Evolutionary conservation across 2,113 vertebrate genomes (phyloP), one percentile per base, ranked within the genome.

Genomic region (Heloderma charlesbogerti): DNA sequence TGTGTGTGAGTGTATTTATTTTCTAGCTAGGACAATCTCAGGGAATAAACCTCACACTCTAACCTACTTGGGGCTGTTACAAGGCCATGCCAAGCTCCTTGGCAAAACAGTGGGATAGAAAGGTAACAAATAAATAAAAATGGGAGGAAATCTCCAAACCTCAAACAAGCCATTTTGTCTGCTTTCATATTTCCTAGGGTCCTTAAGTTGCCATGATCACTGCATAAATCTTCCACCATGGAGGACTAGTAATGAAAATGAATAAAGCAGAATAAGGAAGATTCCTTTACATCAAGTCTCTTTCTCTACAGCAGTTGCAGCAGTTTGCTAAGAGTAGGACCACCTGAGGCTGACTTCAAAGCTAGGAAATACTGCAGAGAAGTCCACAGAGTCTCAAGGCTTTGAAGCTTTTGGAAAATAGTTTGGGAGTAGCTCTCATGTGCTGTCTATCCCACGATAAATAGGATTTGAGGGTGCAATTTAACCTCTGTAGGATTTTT

Each of bases 381-480:
- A 40, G 2, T 48, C 80, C 87, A 27, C 25, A 43, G 54, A 88
- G 34, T 75, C 29, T 87, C 7, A 0, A 90, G 4, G 12, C 18
- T 92, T 82, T 92, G 85, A 93, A 92, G 63, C 45, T 51, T 90
- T 90, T 88, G 3, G 86, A 94, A 94, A 13, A 37, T 63, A 63
- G 66, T 4, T n/a, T 57, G 43, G 72, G 66, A 94, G 51, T 9
- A 87, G 0, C 54, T 93, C 86, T 91, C 71, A 91, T 84, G 77
- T 29, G 31, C 89, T 93, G 80, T 37, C 2, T 54, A 22, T 54
- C 81, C 37, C 51, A 84, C 3, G 31, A 92, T 87, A 95, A 92
- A 63, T 15, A 87, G 31, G 48, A 88, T 90, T 92, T 90, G 74
- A 20, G 7, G 43, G 57, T 1, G 27, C 71, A 27, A 88, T 89